Conservation (phyloP, 1,140 invertebrate species). For the Drosophila trapezifrons region DNA sequence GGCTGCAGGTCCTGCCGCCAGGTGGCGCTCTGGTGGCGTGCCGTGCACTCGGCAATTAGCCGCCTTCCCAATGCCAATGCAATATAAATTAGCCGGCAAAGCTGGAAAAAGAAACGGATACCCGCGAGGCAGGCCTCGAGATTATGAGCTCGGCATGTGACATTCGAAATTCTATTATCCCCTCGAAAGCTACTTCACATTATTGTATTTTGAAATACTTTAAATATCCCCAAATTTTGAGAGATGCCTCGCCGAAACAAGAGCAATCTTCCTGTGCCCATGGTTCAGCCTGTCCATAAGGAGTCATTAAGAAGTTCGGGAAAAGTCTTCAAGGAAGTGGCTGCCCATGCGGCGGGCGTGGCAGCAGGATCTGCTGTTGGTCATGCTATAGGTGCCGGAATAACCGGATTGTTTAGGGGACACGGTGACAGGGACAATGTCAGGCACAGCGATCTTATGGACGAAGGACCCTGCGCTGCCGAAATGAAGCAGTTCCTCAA, state of each 20-base stretch:
- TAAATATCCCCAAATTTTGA: not conserved
- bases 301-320: slow-evolving; percentile 28
- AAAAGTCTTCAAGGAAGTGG: slow-evolving; percentile 87
- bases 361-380: slow-evolving; percentile 88
- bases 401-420: slow-evolving; percentile 93
- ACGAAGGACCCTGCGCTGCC: slow-evolving; percentile 90
- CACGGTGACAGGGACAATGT: slow-evolving; percentile 73
- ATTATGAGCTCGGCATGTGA: not conserved
- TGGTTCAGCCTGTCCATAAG: not conserved
- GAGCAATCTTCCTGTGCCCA: slow-evolving; percentile 16
- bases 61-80: slow-evolving; percentile 41
- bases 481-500: slow-evolving; percentile 94
- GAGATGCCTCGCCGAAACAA: slow-evolving; percentile 44
- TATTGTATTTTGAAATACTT: not conserved
- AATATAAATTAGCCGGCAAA: slow-evolving; percentile 63
- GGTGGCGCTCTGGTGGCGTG: slow-evolving; percentile 31
- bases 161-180: slow-evolving; percentile 47
- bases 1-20: slow-evolving; percentile 23
- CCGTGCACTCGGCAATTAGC: slow-evolving; percentile 67
- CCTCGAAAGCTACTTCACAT: not conserved
- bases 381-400: slow-evolving; percentile 91
- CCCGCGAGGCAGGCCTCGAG: slow-evolving; percentile 7
- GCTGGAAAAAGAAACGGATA: not conserved
- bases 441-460: slow-evolving; percentile 83
- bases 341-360: slow-evolving; percentile 93